Evolutionary conservation across 2,797 vertebrate genomes (phyloP), one percentile per base, ranked within the genome.

Genomic region (Periparus ater): DNA sequence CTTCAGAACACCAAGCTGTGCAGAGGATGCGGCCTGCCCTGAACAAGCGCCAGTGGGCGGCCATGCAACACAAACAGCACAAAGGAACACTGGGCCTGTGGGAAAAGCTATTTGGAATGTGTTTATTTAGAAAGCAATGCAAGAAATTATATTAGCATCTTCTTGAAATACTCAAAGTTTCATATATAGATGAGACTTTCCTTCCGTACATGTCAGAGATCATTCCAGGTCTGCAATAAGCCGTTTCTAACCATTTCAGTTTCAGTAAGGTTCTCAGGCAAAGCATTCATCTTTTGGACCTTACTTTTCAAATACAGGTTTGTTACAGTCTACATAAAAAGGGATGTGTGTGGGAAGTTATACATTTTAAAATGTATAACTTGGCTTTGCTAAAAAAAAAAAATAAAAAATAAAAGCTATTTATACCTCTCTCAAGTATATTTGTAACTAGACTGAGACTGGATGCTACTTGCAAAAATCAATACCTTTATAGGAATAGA

Each of bases 131-230:
- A 83, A 89, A 84, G 92, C 50, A 55, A 54, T n/a, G 71, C 67
- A 85, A 96, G 77, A 85, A 88, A 91, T 93, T 86, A 65, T 77
- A 93, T 95, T 91, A 91, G 74, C 77, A 91, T 89, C 83, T 67
- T 91, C 85, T 81, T 87, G 89, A 97, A 96, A 93, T 74, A 95
- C 71, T 81, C 67, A 48, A 93, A 94, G 74, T 93, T 94, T 95
- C 93, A 93, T 27, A 53, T 76, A 73, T 22, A 84, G 36, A 66
- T 57, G 50, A 81, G 83, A 66, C 62, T 91, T 88, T 76, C 70
- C 50, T 92, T 66, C 60, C 13, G 32, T 63, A 58, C 27, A 29
- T 30, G 65, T 78, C 83, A 79, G 94, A 79, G 74, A 86, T 84
- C 90, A 79, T 67, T 86, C 80, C 68, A 92, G 60, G 77, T 70